Evolutionary conservation across 2,888 invertebrate species (phyloP), one percentile per base, ranked within the genome.

Genomic region (Andrena camellia): DNA sequence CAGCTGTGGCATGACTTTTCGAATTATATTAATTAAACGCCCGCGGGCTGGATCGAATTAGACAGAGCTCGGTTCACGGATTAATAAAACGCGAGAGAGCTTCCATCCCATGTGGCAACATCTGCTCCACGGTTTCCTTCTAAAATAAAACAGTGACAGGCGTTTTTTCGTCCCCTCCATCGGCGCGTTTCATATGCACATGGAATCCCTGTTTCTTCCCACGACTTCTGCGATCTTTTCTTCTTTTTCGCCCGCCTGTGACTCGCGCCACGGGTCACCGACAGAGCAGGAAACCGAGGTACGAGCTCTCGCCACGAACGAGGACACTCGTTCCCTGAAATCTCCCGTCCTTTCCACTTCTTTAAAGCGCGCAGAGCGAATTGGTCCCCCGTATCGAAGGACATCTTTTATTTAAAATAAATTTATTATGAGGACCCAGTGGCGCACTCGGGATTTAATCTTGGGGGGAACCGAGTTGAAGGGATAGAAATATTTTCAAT

Each of bases 261-360:
- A 62, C 50, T 48, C 10, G 29, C 57, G 26, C 26, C 29, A 29
- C 52, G 48, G 26, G 68, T 42, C 63, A 13, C 23, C 31, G 59
- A 48, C 50, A 63, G 57, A 69, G 33, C 26, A 50, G 63, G 50
- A n/a, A 54, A 52, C 31, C 31, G n/a, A 57, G 52, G 52, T 33
- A 71, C 69, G 48, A 66, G 63, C 72, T 54, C 72, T 63, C 62
- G 42, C 78, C 83, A 52, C 83, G 71, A 71, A 71, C 70, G 74
- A 71, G 83, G 73, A 74, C 83, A 71, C 78, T 83, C 67, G 78
- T 78, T 63, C 63, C 4, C 50, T 20, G 54, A 52, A 50, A 59
- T 63, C 60, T 64, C 67, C 69, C 62, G 26, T 13, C 76, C 68
- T 29, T n/a, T 71, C 64, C 48, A 66, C 57, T 74, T 26, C 76